A percentile compares a stretch with the other conserved stretches of the same genome.
Conservation (phyloP, 1,140 invertebrate genomes). For the Pseudoatta argentina region DNA sequence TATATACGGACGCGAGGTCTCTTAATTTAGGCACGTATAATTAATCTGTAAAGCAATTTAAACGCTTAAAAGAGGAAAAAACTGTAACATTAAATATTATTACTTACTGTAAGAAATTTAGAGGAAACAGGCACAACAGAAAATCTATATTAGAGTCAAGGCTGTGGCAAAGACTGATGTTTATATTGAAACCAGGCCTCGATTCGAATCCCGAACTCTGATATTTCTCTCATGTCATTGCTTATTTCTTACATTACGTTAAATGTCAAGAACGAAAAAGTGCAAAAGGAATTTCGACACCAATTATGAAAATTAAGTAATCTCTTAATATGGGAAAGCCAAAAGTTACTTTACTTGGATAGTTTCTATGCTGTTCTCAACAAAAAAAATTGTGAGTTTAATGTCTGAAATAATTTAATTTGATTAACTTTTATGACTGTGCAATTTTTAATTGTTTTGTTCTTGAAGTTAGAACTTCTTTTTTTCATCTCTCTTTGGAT, state of each 20-base stretch:
- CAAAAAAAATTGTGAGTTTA: neutral
- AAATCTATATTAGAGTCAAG: neutral
- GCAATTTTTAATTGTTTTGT: no score
- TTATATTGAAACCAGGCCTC: no score
- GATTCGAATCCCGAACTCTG: no score
- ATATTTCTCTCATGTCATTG: no score
- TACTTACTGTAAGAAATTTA: neutral
- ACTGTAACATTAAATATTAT: slow-evolving; percentile 17
- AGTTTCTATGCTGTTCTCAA: neutral
- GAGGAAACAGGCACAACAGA: no score
- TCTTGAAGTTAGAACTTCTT: no score
- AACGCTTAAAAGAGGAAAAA: neutral
- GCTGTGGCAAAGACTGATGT: no score
- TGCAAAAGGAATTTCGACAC: neutral
- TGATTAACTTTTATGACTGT: no score
- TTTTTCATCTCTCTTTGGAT: no score
- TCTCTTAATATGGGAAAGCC: neutral
- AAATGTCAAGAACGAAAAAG: neutral
- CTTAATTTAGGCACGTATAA: slow-evolving; percentile 36
- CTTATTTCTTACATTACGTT: no score
- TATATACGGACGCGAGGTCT: slow-evolving; percentile 2
- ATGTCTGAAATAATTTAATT: neutral
- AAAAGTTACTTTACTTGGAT: neutral
- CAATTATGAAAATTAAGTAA: neutral
- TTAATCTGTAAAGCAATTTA: slow-evolving; percentile 35